These are phyloP conservation scores for Hoplostethus mediterraneus DNA, from an alignment of 2,797 vertebrate genomes.

Conservation along the genomic window DNA sequence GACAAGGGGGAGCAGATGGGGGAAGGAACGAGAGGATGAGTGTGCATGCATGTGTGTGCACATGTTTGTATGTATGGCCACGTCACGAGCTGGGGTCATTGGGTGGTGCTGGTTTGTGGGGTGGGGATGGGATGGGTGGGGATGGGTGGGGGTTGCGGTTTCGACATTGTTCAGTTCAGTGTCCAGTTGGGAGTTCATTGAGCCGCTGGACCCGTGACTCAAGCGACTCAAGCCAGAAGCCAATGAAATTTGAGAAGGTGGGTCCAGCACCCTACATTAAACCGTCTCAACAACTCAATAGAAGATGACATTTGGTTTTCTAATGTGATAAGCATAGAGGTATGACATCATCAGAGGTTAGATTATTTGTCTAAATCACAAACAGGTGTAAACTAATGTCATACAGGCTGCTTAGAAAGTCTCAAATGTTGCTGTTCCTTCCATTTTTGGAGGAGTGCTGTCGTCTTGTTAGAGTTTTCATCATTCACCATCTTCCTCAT, in stretches of 20 bases:
- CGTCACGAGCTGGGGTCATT: constrained; percentile 14
- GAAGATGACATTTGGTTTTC: constrained; percentile 33
- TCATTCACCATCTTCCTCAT: constrained; percentile 1
- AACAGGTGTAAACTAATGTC: not conserved
- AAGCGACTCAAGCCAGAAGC: constrained; percentile 67
- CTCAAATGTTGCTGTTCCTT: not conserved
- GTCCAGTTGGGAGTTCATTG: constrained; percentile 57
- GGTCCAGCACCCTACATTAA: constrained; percentile 60
- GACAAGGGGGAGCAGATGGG: constrained; percentile 60
- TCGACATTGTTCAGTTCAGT: constrained; percentile 36
- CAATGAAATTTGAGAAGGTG: constrained; percentile 61
- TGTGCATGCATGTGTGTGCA: not conserved
- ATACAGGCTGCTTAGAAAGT: not conserved
- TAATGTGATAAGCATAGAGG: not conserved
- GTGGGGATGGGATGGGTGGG: not conserved
- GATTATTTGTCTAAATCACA: constrained; percentile 18
- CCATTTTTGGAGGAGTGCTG: not conserved
- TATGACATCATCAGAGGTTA: not conserved
- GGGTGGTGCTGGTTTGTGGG: constrained; percentile 11
- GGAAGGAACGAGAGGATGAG: constrained; percentile 31
- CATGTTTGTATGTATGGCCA: not conserved
- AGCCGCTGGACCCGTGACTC: constrained; percentile 53
- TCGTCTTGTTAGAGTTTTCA: constrained; percentile 11
- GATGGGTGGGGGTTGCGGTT: not conserved
- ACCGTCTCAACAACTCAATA: constrained; percentile 35